Evolutionary conservation across 2,888 invertebrate species (phyloP).

Genomic region (Apeira syringaria): DNA sequence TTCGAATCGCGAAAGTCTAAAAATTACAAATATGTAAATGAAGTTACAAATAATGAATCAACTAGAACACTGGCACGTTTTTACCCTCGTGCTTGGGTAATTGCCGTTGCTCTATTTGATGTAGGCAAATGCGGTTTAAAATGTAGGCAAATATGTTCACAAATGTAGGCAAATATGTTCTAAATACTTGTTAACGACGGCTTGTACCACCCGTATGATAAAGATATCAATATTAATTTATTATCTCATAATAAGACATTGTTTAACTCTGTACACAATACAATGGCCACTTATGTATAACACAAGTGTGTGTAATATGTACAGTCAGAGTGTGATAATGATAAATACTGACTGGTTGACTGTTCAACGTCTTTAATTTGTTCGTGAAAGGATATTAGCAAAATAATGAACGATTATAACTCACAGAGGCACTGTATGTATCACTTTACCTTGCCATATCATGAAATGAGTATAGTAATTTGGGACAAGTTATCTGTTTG

Average conservation of each 20-base stretch:
- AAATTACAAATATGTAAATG: constrained; percentile 29
- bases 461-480: too few relatives aligned
- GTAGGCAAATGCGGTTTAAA: too few relatives aligned
- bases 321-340: neutral
- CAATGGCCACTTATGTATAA: constrained; percentile 26
- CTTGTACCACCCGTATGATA: constrained; percentile 8
- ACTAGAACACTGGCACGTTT: constrained; percentile 24
- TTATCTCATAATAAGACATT: constrained; percentile 33
- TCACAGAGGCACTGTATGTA: too few relatives aligned
- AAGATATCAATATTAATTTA: constrained; percentile 21
- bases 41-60: constrained; percentile 25
- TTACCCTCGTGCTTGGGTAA: constrained; percentile 27
- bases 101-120: constrained; percentile 19
- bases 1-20: too few relatives aligned
- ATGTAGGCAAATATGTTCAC: too few relatives aligned
- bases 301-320: neutral
- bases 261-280: constrained; percentile 30
- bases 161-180: constrained; percentile 19
- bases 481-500: too few relatives aligned
- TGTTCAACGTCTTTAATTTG: too few relatives aligned
- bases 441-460: too few relatives aligned
- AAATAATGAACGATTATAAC: too few relatives aligned
- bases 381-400: too few relatives aligned
- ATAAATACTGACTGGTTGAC: neutral
- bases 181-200: constrained; percentile 14